These are phyloP conservation scores for Zhuqinia jingwanae DNA, from an alignment of 2,888 invertebrate genomes.

Conservation along the genomic window DNA sequence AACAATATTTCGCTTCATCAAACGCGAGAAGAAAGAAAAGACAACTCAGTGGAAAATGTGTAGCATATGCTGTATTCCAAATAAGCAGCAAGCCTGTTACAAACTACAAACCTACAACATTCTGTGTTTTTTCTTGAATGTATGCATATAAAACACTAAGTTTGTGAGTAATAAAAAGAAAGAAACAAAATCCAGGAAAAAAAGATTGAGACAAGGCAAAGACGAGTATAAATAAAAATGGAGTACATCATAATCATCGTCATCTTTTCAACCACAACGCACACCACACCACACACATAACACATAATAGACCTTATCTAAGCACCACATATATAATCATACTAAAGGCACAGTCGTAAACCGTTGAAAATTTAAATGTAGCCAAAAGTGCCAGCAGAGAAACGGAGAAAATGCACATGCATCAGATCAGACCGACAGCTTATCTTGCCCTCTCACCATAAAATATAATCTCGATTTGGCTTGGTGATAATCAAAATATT, in stretches of 20 bases:
- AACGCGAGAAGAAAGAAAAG: slow-evolving; percentile 9
- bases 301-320: slow-evolving; percentile 21
- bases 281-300: neutral
- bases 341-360: neutral
- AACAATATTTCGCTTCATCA: slow-evolving; percentile 51
- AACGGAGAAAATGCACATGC: neutral
- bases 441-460: neutral
- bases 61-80: slow-evolving; percentile 51
- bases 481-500: slow-evolving; percentile 10
- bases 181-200: neutral
- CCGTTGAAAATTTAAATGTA: slow-evolving; percentile 14
- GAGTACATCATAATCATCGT: slow-evolving; percentile 11
- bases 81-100: neutral
- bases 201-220: slow-evolving; percentile 29
- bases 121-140: slow-evolving; percentile 8
- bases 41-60: slow-evolving; percentile 46
- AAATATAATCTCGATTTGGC: too few species aligned
- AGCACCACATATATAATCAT: slow-evolving; percentile 9
- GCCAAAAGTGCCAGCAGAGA: neutral
- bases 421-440: slow-evolving; percentile 4
- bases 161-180: too few species aligned
- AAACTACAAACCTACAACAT: neutral
- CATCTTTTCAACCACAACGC: neutral
- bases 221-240: neutral
- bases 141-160: slow-evolving; percentile 23